Evolutionary conservation across 2,888 invertebrate genomes (phyloP), one percentile per base, ranked within the genome.

Genomic region (Amphipyra berbera): DNA sequence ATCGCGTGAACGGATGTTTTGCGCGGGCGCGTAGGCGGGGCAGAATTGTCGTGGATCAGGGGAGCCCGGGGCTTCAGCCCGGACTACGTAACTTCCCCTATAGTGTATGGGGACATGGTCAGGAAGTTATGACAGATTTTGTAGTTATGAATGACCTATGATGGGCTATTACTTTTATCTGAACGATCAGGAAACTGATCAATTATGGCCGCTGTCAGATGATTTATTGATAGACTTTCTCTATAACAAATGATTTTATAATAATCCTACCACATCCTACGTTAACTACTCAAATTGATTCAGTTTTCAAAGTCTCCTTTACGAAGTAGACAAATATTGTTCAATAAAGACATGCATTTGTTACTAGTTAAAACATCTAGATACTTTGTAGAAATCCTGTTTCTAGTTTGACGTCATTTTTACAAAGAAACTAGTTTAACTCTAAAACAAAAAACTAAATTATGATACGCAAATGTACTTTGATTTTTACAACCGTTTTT

Each of bases 1-100:
- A 84, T 61, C 81, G 78, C 87, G 87, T 83, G 86, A 86, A 85
- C 90, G 91, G 92, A 92, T 92, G 90, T 90, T 88, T 87, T 85
- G 89, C 87, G 86, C 81, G 83, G 73, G 83, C 70, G 88, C 80
- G 92, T 87, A 89, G 88, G 90, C 84, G 85, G 76, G 74, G 52
- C 71, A 73, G 63, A 77, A 69, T 60, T 65, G 77, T 67, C 74
- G 45, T 57, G 76, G 77, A 80, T 78, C 73, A 63, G 60, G 65
- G 62, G 63, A 63, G 64, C 55, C 65, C 56, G 52, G 68, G 61
- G 49, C 46, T 58, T 47, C 54, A 38, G 15, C 45, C 10, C 35
- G 35, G 13, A 54, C 37, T n/a, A 54, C 41, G 41, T 33, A 15
- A 50, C 41, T 48, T 58, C 14, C 27, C 30, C 30, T n/a, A 21